A percentile compares a stretch with the other conserved stretches of the same genome.
phyloP scores from a whole-genome alignment of 2,888 invertebrate genomes.

The Trimorus sp. region DNA sequence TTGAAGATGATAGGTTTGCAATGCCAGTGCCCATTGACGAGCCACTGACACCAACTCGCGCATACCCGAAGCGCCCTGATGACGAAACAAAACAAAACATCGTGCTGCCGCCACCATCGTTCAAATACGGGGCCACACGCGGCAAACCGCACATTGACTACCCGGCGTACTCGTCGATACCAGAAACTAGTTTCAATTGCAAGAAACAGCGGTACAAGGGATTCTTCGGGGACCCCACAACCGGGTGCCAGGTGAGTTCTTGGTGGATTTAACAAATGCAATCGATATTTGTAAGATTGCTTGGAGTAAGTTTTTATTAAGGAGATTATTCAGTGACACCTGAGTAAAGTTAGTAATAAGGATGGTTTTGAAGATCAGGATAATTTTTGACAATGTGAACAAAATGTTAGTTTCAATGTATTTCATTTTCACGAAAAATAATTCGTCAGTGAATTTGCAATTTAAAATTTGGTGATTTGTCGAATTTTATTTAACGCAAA shows the following conservation, averaged over 20 bases:
- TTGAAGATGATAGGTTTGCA: slow-evolving; percentile 70
- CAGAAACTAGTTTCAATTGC: slow-evolving; percentile 90
- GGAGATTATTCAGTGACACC: too few relatives aligned
- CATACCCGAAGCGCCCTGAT: slow-evolving; percentile 68
- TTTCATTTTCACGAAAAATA: too few relatives aligned
- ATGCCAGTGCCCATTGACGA: slow-evolving; percentile 64
- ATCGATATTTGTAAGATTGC: too few relatives aligned
- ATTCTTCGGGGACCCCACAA: slow-evolving; percentile 94
- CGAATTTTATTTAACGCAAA: too few relatives aligned
- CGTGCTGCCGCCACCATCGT: slow-evolving; percentile 70
- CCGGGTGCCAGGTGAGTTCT: slow-evolving; percentile 88
- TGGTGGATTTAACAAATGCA: too few relatives aligned
- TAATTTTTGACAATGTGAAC: too few relatives aligned
- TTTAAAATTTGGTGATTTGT: too few relatives aligned
- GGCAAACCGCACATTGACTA: slow-evolving; percentile 90
- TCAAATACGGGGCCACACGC: slow-evolving; percentile 80
- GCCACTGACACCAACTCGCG: slow-evolving; percentile 63
- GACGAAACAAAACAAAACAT: slow-evolving; percentile 52
- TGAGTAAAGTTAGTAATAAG: too few relatives aligned
- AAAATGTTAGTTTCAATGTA: too few relatives aligned
- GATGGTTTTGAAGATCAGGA: too few relatives aligned
- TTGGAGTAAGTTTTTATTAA: too few relatives aligned
- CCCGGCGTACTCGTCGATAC: slow-evolving; percentile 89
- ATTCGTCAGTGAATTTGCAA: too few relatives aligned
- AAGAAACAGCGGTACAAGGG: slow-evolving; percentile 94